phyloP scores from a whole-genome alignment of 2,113 vertebrate species.

The Oceanites oceanicus region DNA sequence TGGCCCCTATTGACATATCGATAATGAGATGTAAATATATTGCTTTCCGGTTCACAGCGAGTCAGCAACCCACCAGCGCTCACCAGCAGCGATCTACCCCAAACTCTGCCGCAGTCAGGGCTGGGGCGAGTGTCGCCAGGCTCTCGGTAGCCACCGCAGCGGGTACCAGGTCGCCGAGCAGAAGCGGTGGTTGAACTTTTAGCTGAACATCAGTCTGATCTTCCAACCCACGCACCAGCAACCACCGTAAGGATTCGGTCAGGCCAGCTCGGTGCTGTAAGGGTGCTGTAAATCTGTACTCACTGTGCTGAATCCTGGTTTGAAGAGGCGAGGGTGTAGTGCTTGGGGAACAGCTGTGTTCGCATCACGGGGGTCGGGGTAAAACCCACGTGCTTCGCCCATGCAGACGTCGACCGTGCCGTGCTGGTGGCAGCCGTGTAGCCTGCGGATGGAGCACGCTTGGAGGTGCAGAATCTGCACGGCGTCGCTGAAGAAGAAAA shows the following conservation, averaged over 20 bases:
- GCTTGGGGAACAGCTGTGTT: background rate
- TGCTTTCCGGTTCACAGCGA: background rate
- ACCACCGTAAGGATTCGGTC: accelerated
- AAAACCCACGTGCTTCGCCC: background rate
- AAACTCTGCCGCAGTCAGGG: background rate
- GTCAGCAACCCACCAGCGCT: background rate
- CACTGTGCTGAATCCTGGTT: background rate
- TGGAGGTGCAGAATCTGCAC: background rate
- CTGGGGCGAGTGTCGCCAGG: background rate
- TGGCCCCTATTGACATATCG: background rate
- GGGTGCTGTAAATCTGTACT: background rate
- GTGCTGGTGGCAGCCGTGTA: background rate
- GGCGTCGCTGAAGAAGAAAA: too few relatives aligned
- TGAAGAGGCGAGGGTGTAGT: background rate
- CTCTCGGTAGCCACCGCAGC: background rate
- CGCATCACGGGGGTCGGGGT: background rate
- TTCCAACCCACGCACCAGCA: background rate
- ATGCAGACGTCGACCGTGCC: accelerated
- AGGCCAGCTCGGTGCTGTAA: accelerated
- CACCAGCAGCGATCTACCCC: background rate
- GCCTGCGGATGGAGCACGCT: background rate
- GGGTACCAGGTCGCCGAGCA: accelerated
- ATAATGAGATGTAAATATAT: background rate
- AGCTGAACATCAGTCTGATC: accelerated
- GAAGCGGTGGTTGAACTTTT: background rate